Evolutionary conservation across 2,888 invertebrate species (phyloP).

Genomic region (Formica aserva): DNA sequence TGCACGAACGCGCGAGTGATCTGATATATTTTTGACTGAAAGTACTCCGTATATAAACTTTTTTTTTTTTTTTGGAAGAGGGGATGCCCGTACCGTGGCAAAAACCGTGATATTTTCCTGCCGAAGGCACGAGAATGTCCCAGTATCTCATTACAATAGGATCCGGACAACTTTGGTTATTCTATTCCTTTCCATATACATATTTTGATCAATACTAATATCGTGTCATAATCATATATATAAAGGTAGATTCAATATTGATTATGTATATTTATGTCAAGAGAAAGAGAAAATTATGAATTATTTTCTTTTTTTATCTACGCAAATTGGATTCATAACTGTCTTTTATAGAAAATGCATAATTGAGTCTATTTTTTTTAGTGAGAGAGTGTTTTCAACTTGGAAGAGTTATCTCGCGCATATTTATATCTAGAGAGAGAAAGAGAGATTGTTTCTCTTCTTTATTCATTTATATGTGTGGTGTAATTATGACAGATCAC

Average conservation of each 20-base stretch:
- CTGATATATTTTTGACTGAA: conserved; percentile 78
- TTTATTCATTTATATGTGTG: not conserved
- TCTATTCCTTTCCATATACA: not conserved
- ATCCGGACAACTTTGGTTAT: not conserved
- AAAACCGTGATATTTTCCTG: conserved; percentile 26
- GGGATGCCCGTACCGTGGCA: conserved; percentile 54
- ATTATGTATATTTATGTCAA: not conserved
- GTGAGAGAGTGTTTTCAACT: not conserved
- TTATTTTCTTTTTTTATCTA: not conserved
- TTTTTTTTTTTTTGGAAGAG: conserved; percentile 66
- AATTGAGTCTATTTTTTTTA: not conserved
- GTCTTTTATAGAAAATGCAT: not conserved
- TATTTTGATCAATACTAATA: not conserved
- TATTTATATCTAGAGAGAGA: not conserved
- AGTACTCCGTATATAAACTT: conserved; percentile 76
- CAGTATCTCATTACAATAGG: conserved; percentile 39
- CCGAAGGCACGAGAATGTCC: conserved; percentile 9
- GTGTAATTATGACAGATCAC: not conserved
- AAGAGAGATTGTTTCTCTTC: no score
- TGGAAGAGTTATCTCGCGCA: not conserved
- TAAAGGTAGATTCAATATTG: not conserved
- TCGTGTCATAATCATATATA: not conserved
- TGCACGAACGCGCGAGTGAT: conserved; percentile 66
- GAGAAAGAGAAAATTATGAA: not conserved
- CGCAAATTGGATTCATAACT: not conserved